Evolutionary conservation across 2,797 vertebrate genomes (phyloP), one percentile per base, ranked within the genome.

Genomic region (Dicrostonyx torquatus): DNA sequence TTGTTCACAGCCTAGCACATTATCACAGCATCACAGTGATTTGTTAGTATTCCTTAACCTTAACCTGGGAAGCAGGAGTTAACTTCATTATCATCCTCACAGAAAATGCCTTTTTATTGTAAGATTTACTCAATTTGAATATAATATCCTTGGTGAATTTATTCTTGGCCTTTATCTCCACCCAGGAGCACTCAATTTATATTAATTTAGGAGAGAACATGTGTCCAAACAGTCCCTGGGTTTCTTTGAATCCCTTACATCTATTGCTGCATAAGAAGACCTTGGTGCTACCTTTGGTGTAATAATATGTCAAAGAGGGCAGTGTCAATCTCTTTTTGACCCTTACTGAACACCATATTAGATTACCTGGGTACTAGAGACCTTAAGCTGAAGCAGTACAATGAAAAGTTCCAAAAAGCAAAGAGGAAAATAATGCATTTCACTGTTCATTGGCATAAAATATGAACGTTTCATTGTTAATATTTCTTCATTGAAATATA

Each of bases 121-220:
- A 96, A 95, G 66, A 92, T 83, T 91, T 93, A 82, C 95, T 93
- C 95, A 43, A 90, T 95, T 95, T 96, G 90, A 94, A 95, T 94
- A 76, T 93, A 79, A 95, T 95, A 64, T 78, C 18, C 26, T 85
- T 94, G 50, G 18, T 84, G 73, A 96, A 79, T 91, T 92, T 86
- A 58, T 85, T 76, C 8, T 45, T 77, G 66, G 15, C 14, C 45
- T 90, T 13, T 70, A 90, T 64, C 82, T 93, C 37, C n/a, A 95
- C 60, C 50, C 55, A 29, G 76, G 60, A 85, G 3, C 6, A 37
- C 3, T 82, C 26, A 37, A 26, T 84, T 95, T 73, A 70, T n/a
- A 53, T 15, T 37, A 20, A 94, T 92, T 87, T 79, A 84, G 68
- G 94, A 80, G 50, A 73, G 6, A 45, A 0, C 2, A 0, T n/a